Percentiles rank a stretch among this genome's conserved stretches.
phyloP scores from a whole-genome alignment of 2,888 invertebrate species.

The Elysia crispata region DNA sequence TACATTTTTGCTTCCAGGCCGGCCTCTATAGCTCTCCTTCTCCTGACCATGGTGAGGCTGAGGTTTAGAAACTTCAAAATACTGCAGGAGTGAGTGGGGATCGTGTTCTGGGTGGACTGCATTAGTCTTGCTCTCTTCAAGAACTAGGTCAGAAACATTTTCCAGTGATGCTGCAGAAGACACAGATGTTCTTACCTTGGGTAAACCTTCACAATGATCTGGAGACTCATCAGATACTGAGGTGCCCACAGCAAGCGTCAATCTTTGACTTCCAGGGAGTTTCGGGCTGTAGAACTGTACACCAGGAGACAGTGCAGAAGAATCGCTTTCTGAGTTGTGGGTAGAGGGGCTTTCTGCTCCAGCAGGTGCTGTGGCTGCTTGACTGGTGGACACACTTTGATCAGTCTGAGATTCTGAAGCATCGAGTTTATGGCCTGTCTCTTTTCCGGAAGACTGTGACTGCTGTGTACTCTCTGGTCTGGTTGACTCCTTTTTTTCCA shows the following conservation, averaged over 20 bases:
- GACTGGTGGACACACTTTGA: background rate
- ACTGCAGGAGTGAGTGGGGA: slow-evolving; percentile 15
- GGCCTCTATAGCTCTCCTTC: background rate
- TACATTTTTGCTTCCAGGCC: slow-evolving; percentile 18
- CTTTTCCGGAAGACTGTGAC: background rate
- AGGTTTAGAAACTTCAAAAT: slow-evolving; percentile 48
- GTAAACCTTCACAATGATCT: background rate
- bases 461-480: background rate
- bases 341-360: background rate
- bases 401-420: background rate
- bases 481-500: background rate
- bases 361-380: background rate
- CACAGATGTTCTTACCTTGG: background rate
- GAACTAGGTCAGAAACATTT: slow-evolving; percentile 14
- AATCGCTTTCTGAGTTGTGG: background rate
- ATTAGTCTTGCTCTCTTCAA: background rate
- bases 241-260: slow-evolving; percentile 12
- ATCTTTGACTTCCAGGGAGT: background rate
- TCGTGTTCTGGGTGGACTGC: background rate
- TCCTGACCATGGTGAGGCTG: slow-evolving; percentile 34
- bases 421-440: background rate
- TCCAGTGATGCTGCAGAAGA: background rate
- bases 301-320: background rate
- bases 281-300: slow-evolving; percentile 31
- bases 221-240: slow-evolving; percentile 32